phyloP scores from a whole-genome alignment of 2,113 vertebrate genomes.

The Salvelinus alpinus region DNA sequence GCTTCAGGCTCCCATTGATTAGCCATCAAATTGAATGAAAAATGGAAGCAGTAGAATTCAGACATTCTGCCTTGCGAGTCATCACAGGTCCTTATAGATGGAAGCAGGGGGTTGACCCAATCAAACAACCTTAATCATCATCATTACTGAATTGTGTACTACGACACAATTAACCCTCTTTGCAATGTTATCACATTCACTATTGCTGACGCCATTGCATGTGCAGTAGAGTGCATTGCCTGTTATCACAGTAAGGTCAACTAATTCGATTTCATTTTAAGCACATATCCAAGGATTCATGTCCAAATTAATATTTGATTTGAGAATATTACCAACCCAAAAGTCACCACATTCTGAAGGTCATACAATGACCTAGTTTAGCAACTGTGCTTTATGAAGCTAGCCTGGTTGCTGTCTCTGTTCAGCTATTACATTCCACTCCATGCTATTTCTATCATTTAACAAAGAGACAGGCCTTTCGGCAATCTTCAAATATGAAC shows the following conservation, averaged over 20 bases:
- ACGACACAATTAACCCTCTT: conserved; percentile 48
- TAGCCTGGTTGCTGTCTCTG: too few species aligned
- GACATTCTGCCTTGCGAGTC: conserved; percentile 66
- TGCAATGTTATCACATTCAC: conserved; percentile 58
- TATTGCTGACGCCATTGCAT: conserved; percentile 20
- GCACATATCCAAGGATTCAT: too few species aligned
- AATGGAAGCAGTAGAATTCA: conserved; percentile 58
- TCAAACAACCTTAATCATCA: conserved; percentile 68
- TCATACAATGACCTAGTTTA: too few species aligned
- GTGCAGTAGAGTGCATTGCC: not conserved
- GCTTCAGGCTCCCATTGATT: conserved; percentile 75
- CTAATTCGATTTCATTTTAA: too few species aligned
- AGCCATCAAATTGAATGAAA: conserved; percentile 74
- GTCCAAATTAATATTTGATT: too few species aligned
- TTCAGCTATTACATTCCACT: too few species aligned
- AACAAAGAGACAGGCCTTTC: too few species aligned
- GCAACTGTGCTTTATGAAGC: too few species aligned
- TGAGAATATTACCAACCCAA: too few species aligned
- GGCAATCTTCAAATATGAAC: too few species aligned
- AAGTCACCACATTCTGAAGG: too few species aligned
- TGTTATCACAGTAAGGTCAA: not conserved
- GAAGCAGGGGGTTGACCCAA: conserved; percentile 62
- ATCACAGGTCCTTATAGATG: conserved; percentile 57
- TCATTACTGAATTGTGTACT: conserved; percentile 64
- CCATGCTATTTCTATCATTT: too few species aligned